Evolutionary conservation across 1,140 invertebrate genomes (phyloP), one percentile per base, ranked within the genome.

Genomic region (Drosophila repletoides): DNA sequence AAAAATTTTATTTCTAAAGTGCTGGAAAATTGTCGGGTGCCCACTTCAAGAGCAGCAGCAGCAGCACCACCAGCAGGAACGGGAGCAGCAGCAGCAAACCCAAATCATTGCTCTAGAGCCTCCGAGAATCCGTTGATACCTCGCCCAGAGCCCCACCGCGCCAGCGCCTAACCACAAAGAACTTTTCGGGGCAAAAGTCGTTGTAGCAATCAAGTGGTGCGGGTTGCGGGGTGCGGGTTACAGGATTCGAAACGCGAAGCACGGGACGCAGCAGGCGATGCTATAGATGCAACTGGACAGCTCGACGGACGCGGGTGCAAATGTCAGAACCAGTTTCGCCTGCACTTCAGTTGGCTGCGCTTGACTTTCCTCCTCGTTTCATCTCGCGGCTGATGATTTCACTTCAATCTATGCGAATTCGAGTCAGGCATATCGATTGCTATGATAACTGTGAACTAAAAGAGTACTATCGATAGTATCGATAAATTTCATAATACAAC

Each of bases 1-100:
- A 71, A 84, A 79, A 84, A 84, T 84, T 84, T 61, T 79, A 86
- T 86, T 86, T 52, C 53, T 79, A 86, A 75, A 84, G 74, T 84
- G 80, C 80, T 86, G 66, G 65, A 68, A 84, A 86, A 84, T 84
- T 77, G 75, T 34, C 70, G 73, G 72, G 59, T 66, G 70, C 41
- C 71, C 75, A 79, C 70, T 79, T 83, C 55, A 51, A 66, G 45
- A 65, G 52, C 52, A 55, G 40, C 38, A 59, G n/a, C 46, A 24
- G 22, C 9, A 12, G 12, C 28, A 34, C n/a, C 17, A 38, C 7
- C 33, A 53, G 36, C 21, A 45, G 9, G 34, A 58, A 5, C 43
- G 6, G 15, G 6, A 29, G 17, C 10, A 17, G 3, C 2, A 12
- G 43, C 14, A 24, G 34, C 34, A 34, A 43, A 49, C 43, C 53